phyloP scores from a whole-genome alignment of 2,797 vertebrate species.

The Erpetoichthys calabaricus region DNA sequence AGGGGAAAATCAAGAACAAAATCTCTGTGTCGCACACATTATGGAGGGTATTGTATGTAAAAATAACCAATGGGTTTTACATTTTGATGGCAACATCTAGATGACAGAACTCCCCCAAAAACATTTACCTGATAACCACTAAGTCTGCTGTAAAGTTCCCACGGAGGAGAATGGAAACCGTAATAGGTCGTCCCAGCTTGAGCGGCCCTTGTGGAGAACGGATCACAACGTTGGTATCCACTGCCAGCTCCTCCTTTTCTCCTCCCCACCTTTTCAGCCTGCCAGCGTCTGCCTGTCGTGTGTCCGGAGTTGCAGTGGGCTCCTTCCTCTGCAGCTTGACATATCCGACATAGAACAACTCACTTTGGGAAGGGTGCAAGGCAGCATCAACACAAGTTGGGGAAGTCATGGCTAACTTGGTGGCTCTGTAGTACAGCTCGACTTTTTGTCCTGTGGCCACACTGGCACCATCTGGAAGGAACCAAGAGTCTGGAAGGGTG shows the following conservation, averaged over 20 bases:
- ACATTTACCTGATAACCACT: constrained; percentile 37
- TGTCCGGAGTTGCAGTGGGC: constrained; percentile 8
- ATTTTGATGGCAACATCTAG: neutral
- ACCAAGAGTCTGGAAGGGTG: constrained; percentile 37
- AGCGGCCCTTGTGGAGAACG: constrained; percentile 38
- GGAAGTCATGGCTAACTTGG: constrained; percentile 11
- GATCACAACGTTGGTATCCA: constrained; percentile 42
- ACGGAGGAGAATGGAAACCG: constrained; percentile 39
- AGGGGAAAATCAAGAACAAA: no score
- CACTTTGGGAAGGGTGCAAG: constrained; percentile 26
- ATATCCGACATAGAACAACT: constrained; percentile 34
- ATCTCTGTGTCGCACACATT: no score
- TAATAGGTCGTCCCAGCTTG: constrained; percentile 30
- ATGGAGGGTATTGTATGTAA: no score
- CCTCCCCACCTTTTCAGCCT: neutral
- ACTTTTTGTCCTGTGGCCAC: constrained; percentile 22
- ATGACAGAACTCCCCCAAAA: neutral
- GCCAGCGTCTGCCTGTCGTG: neutral
- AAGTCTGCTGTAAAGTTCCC: constrained; percentile 38
- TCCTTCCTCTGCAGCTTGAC: constrained; percentile 18
- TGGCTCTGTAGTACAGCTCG: constrained; percentile 47
- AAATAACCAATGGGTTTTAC: no score
- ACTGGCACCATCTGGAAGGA: constrained; percentile 14
- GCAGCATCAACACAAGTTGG: constrained; percentile 31
- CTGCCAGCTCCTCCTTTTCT: constrained; percentile 30